These are phyloP conservation scores for Drosophila lini DNA, from an alignment of 1,140 invertebrate genomes.

Conservation along the genomic window DNA sequence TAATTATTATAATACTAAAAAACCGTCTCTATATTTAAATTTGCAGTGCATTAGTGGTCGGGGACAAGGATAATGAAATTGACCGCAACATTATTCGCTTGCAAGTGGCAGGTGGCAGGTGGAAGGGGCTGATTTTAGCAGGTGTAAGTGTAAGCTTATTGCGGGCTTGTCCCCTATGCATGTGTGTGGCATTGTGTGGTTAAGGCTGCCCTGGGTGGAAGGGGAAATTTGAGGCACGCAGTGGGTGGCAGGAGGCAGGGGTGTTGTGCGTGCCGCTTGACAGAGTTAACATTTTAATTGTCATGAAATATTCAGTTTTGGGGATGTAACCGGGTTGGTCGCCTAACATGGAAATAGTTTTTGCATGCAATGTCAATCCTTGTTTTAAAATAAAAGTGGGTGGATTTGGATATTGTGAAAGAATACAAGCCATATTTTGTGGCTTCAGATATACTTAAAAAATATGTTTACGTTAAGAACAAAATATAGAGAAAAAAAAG, in stretches of 20 bases:
- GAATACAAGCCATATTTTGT: background rate
- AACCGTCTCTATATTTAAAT: background rate
- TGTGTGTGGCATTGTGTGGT: slow-evolving; percentile 1
- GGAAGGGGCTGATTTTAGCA: slow-evolving; percentile 15
- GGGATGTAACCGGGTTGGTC: slow-evolving; percentile 16
- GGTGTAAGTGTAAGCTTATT: slow-evolving; percentile 52
- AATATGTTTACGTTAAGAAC: no score
- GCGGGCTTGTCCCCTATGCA: background rate
- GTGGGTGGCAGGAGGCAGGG: background rate
- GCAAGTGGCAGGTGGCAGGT: slow-evolving; percentile 36
- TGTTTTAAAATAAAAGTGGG: slow-evolving; percentile 11
- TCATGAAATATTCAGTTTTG: slow-evolving; percentile 75
- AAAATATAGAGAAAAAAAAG: background rate
- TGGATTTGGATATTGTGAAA: background rate
- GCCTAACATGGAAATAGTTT: slow-evolving; percentile 71
- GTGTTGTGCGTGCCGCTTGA: slow-evolving; percentile 56
- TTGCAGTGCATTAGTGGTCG: background rate
- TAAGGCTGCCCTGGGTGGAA: background rate
- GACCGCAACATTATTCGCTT: slow-evolving; percentile 74
- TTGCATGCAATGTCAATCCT: slow-evolving; percentile 43
- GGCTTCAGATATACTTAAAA: no score
- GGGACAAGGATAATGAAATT: slow-evolving; percentile 64
- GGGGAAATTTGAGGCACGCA: slow-evolving; percentile 2
- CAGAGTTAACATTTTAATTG: slow-evolving; percentile 80
- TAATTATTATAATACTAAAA: background rate